Evolutionary conservation across 2,888 invertebrate species (phyloP), one percentile per base, ranked within the genome.

Genomic region (Drosophila demipolita): DNA sequence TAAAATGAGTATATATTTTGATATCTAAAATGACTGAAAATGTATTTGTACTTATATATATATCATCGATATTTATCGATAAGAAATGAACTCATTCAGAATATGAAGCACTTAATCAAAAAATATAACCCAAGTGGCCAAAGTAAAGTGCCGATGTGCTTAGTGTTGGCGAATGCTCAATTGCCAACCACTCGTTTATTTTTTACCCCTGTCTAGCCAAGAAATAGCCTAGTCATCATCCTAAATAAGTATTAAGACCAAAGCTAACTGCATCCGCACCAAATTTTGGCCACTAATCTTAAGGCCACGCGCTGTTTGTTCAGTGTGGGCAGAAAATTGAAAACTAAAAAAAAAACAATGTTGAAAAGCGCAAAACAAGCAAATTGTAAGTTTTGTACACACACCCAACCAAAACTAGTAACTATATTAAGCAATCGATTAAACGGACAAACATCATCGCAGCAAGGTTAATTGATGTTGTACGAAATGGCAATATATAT

Each of bases 241-340:
- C n/a, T 20, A 55, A n/a, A 35, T 29, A 33, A 48, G 23, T 40
- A 42, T 48, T 3, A 20, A 57, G 58, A 57, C 72, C 54, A 50
- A 54, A 64, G 52, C 76, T 75, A 83, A 67, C n/a, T 67, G 72
- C 78, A 80, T 73, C 74, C 57, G 74, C 65, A 81, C 49, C 33
- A 52, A 67, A 65, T 67, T 82, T 59, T 82, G 74, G 77, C 67
- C 69, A 85, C 66, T 62, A 59, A 72, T 62, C 75, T 83, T 76
- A 89, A 79, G 89, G 84, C 84, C 89, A 42, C 79, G 76, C 84
- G 82, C 87, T 89, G 87, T 84, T 89, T 84, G 84, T 84, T 84
- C 84, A 84, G 84, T 87, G 89, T 83, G 80, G 82, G 84, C 84
- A 84, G 87, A 89, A 86, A 80, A 86, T 72, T 61, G n/a, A 53